Base-by-base conservation (phyloP, 92 coral and sea anemone species). In the Porites divaricata region DNA sequence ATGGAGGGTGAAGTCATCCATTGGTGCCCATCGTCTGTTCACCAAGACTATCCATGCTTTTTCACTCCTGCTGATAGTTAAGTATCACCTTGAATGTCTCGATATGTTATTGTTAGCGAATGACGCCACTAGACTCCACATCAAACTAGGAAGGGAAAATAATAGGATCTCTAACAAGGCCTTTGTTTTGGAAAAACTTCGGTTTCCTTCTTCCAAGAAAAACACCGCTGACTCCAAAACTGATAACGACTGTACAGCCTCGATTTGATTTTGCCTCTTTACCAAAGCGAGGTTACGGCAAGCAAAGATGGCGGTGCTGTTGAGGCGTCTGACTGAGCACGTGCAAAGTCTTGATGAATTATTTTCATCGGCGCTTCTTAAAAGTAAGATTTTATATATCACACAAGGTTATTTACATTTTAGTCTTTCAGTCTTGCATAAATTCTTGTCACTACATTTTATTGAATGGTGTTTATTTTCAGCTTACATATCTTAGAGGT, bases 141-240 rank as follows among this genome's bases (percentile, higher is more conserved):
- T 57, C 76, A 56, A 49, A 12, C 64, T 50, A 20, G 14, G 35
- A 69, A 80, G 53, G 56, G 67, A 80, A 80, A 78, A 78, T 25
- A 35, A 80, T 10, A 50, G 67, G 70, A 80, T 62, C 14, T 20
- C 61, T 50, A 73, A 73, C 19, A 73, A 73, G 25, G 63, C 74
- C n/a, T 70, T 80, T 80, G 85, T 80, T 80, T 68, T 80, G 76
- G 67, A 68, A 80, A 20, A 70, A 69, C 77, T 80, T 11, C 57
- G 69, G 76, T 52, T 48, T n/a, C 12, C 25, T 70, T 9, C 25
- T 68, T 63, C 64, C 14, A 12, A 68, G 28, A n/a, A 48, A 76
- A 8, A 8, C 6, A 28, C 85, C 76, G 85, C 85, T 80, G 76
- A 69, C 76, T 53, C 14, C 26, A 41, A 56, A 79, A 52, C 75